Conservation (phyloP, 2,888 invertebrate species). For the Epirrita christyi region DNA sequence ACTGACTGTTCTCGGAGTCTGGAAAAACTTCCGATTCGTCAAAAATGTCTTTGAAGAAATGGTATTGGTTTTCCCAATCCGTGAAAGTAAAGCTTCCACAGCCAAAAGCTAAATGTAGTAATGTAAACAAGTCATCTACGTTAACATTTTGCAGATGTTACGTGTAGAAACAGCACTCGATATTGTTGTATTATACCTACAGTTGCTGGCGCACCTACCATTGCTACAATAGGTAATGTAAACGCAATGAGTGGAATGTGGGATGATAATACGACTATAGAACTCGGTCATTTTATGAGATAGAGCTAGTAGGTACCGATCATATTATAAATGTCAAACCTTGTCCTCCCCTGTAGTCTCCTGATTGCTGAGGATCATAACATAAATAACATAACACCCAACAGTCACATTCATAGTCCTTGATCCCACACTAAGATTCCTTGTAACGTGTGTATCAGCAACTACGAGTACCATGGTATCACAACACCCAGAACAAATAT, state of each 20-base stretch:
- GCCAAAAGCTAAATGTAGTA: background rate
- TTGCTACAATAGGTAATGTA: too few species aligned
- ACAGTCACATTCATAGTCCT: too few species aligned
- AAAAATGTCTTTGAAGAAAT: background rate
- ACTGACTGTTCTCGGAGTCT: background rate
- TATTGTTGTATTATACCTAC: background rate
- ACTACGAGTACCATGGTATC: too few species aligned
- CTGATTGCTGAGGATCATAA: too few species aligned
- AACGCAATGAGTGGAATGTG: background rate
- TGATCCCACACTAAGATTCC: too few species aligned
- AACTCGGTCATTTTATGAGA: too few species aligned
- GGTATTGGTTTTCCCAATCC: background rate
- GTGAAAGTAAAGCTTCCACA: background rate
- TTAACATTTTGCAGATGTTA: constrained; percentile 1
- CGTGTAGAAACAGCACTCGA: background rate
- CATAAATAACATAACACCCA: too few species aligned
- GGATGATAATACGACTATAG: background rate
- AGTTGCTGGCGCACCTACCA: background rate
- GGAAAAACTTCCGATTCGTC: background rate
- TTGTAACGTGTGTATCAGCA: too few species aligned
- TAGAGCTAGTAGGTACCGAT: too few species aligned
- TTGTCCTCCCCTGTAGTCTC: too few species aligned
- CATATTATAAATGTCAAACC: too few species aligned
- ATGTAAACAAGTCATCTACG: background rate
- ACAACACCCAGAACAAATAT: too few species aligned